phyloP scores from a whole-genome alignment of 2,888 invertebrate genomes.

The Pelosia muscerda region DNA sequence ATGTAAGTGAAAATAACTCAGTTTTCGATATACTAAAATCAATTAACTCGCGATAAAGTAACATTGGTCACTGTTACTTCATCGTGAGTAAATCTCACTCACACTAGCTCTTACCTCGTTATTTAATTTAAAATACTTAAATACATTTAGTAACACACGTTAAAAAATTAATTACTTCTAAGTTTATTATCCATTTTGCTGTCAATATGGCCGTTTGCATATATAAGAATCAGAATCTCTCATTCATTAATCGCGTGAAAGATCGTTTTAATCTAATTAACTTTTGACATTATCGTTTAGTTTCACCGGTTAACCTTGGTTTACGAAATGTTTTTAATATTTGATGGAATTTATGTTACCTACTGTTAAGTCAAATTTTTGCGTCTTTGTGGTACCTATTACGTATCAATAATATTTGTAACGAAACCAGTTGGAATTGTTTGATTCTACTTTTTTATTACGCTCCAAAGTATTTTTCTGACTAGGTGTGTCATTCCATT shows the following conservation, averaged over 20 bases:
- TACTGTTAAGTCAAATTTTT: conserved; percentile 6
- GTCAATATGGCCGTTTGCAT: conserved; percentile 14
- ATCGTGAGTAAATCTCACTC: no score
- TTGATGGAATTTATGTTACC: not conserved
- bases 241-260: not conserved
- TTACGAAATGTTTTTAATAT: not conserved
- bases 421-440: not conserved
- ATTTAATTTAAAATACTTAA: conserved; percentile 1
- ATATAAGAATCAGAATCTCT: conserved; percentile 10
- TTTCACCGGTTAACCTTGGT: conserved; percentile 13
- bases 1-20: not conserved
- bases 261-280: conserved; percentile 17
- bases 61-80: no score
- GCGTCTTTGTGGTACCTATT: conserved; percentile 3
- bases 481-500: not conserved
- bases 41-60: not conserved
- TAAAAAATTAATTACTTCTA: not conserved
- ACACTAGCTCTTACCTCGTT: not conserved
- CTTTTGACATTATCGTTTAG: conserved; percentile 11
- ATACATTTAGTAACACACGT: not conserved
- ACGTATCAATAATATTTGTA: not conserved
- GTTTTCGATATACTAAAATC: not conserved
- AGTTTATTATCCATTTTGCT: not conserved
- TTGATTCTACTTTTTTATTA: not conserved
- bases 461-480: not conserved